Base-by-base conservation (phyloP, 2,888 invertebrate genomes). In the Drosophila parthenogenetica region DNA sequence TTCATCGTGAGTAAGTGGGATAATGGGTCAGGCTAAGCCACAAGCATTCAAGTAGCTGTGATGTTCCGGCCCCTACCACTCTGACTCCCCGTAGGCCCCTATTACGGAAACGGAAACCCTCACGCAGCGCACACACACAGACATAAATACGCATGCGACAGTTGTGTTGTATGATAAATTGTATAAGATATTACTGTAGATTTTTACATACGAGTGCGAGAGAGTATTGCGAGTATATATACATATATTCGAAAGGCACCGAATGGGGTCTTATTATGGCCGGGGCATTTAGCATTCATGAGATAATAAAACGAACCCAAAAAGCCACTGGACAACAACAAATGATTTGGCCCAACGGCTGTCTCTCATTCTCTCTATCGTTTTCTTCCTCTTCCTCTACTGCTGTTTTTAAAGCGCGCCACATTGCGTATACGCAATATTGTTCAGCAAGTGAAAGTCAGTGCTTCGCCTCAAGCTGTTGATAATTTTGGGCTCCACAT, bases 11-110 rank as follows among this genome's bases (percentile, higher is more conserved):
- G 79, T 89, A 85, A 85, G 89, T 85, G 77, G 85, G 70, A 89
- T 85, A 85, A 85, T 85, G 84, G 85, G 85, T 85, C 85, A 85
- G 87, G 72, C 85, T 87, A 84, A 89, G 88, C 87, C 83, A 75
- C 83, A 86, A 86, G 88, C 75, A 75, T 67, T 61, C 88, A 71
- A 82, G 77, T 80, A 64, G 83, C 80, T 81, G 68, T 45, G 58
- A 57, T 68, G 55, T 57, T 2, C 8, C 29, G 29, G 8, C 29
- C 29, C 29, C 29, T 8, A 2, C 59, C 32, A 10, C 57, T 39
- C 5, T 22, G 5, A 5, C 46, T 37, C 59, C 48, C 17, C 43
- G 8, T 35, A 29, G 45, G 16, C 32, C 8, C 17, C 39, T 16
- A 5, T 37, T 48, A 49, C 48, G 57, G 58, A 65, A 59, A 69